phyloP scores from a whole-genome alignment of 2,113 vertebrate species.

The Epinephelus lanceolatus region DNA sequence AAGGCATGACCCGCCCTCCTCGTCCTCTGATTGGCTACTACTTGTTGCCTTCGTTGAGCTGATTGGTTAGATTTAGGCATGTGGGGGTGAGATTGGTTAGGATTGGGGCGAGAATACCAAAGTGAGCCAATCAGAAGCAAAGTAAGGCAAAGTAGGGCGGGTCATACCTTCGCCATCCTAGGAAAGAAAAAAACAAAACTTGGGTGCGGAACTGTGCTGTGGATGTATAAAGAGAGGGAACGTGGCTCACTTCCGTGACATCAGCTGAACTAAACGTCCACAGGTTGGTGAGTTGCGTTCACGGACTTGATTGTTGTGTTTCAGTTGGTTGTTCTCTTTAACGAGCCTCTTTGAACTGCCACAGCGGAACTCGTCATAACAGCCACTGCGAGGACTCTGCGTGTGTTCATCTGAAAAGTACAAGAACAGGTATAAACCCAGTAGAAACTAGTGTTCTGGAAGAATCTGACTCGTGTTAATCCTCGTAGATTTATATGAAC shows the following conservation, averaged over 20 bases:
- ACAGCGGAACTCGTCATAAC: constrained; percentile 41
- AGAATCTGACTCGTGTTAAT: accelerated
- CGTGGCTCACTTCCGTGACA: background rate
- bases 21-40: too few species aligned
- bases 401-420: constrained; percentile 44
- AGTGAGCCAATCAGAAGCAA: too few species aligned
- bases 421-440: constrained; percentile 13
- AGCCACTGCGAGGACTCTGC: background rate
- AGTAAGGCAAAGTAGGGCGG: too few species aligned
- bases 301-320: too few species aligned
- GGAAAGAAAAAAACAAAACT: too few species aligned
- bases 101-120: too few species aligned
- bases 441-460: background rate
- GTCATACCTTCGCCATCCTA: too few species aligned
- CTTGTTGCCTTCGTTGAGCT: too few species aligned
- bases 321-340: background rate
- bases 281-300: background rate
- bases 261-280: background rate
- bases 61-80: too few species aligned
- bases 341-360: background rate
- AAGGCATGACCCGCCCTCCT: too few species aligned
- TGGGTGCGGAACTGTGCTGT: too few species aligned
- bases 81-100: too few species aligned
- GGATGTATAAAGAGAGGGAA: background rate
- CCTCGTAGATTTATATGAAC: background rate